Percentiles rank a stretch among this genome's conserved stretches.
These are phyloP conservation scores for Adelosebastes latens DNA, from an alignment of 2,797 vertebrate species.

Conservation along the genomic window DNA sequence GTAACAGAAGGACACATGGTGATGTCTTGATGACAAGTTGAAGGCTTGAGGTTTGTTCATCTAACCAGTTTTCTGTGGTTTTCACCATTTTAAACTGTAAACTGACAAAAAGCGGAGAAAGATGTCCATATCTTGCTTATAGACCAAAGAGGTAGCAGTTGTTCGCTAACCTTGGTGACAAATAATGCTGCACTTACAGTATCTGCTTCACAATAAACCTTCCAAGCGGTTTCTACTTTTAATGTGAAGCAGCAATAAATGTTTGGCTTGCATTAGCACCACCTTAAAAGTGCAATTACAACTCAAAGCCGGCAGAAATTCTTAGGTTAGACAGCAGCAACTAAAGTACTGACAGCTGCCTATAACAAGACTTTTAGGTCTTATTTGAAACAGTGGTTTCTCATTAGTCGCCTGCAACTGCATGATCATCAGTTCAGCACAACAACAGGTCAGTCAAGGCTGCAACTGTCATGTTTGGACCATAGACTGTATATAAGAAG, in stretches of 20 bases:
- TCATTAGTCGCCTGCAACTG: not conserved
- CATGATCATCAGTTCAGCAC: not conserved
- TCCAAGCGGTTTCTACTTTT: not conserved
- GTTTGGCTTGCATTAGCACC: conserved; percentile 16
- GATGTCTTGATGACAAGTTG: conserved; percentile 7
- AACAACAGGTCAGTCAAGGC: not conserved
- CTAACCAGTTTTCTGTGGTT: not conserved
- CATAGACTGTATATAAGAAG: too few species aligned
- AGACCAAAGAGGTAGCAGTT: not conserved
- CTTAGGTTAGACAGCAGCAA: not conserved
- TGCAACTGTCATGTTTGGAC: not conserved
- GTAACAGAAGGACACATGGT: not conserved
- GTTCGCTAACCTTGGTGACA: not conserved
- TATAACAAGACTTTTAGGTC: not conserved
- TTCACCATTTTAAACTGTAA: not conserved
- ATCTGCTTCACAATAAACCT: conserved; percentile 3
- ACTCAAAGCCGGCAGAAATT: not conserved
- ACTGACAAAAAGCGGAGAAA: not conserved
- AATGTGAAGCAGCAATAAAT: conserved; percentile 18
- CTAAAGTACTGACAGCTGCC: not conserved
- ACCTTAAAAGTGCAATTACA: conserved; percentile 19
- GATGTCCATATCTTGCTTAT: not conserved
- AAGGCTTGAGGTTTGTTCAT: not conserved
- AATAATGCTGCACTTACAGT: conserved; percentile 6
- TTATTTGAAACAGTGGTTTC: not conserved